Base-by-base conservation (phyloP, 1,140 invertebrate species). In the Heliconius eleuchia region DNA sequence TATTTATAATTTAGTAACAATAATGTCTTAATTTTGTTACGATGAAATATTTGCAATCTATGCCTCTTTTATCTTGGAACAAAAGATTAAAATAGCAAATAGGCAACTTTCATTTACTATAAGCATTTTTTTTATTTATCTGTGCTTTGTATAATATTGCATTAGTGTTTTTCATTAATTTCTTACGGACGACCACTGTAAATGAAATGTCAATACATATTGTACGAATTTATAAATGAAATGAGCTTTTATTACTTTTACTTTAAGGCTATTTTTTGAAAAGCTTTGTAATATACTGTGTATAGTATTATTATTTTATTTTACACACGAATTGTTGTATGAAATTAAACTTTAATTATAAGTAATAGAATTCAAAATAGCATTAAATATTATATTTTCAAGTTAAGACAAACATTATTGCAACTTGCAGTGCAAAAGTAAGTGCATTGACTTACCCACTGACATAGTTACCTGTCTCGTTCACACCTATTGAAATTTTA, bases 391-490 rank as follows among this genome's bases (percentile, higher is more conserved):
- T 0, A 13, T 30, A 27, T 30, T 66, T 23, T 18, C n/a, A 66
- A 66, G 60, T 66, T 66, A 71, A 37, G 16, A 11, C 30, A 72
- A 72, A 37, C 37, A 72, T 74, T 80, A 80, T 81, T 77, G 77
- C 79, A 79, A 82, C 73, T 79, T 79, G 76, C 77, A 78, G 71
- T 83, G 79, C 81, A 77, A 81, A 76, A 80, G 73, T 83, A 85
- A 89, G 87, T 89, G 88, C 88, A 87, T 86, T 87, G 85, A 88
- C 86, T 87, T 78, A 86, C 87, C 88, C 82, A 90, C 87, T 91
- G 84, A 90, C 89, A 91, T 83, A 91, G 79, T 82, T 89, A 82
- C 80, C 72, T 86, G 50, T 86, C 85, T 83, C 84, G 76, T 73
- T 88, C 80, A 73, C 80, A 66, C 82, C 74, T 55, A 52, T 66